A percentile compares a stretch with the other conserved stretches of the same genome.
Conservation (phyloP, 2,113 vertebrate genomes). For the Aptenodytes patagonicus region DNA sequence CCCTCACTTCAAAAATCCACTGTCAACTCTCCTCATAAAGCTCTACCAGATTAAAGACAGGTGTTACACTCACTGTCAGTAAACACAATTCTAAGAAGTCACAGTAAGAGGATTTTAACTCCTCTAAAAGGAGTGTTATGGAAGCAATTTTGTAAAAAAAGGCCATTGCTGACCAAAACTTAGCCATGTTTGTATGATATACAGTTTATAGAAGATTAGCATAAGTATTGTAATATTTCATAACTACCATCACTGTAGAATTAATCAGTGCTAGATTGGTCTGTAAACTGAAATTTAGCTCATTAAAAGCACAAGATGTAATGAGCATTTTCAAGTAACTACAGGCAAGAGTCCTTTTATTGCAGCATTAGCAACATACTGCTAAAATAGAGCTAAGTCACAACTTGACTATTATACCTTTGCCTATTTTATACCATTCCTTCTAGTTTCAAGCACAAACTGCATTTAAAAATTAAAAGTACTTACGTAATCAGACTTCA, state of each 20-base stretch:
- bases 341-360: background rate
- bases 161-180: background rate
- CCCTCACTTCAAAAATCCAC: background rate
- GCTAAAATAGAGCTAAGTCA: background rate
- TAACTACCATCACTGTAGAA: background rate
- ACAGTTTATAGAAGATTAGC: background rate
- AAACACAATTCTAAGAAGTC: background rate
- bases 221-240: background rate
- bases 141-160: background rate
- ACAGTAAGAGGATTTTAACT: background rate
- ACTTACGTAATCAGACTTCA: constrained; percentile 36
- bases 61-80: background rate
- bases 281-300: background rate
- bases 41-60: background rate
- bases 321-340: background rate
- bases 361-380: background rate
- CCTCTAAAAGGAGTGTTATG: background rate
- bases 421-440: background rate
- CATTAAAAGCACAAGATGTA: background rate
- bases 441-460: background rate
- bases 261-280: background rate
- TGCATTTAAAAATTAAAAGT: background rate
- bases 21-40: background rate
- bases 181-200: background rate
- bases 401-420: background rate